phyloP scores from a whole-genome alignment of 2,113 vertebrate species.

The Balaenoptera acutorostrata region DNA sequence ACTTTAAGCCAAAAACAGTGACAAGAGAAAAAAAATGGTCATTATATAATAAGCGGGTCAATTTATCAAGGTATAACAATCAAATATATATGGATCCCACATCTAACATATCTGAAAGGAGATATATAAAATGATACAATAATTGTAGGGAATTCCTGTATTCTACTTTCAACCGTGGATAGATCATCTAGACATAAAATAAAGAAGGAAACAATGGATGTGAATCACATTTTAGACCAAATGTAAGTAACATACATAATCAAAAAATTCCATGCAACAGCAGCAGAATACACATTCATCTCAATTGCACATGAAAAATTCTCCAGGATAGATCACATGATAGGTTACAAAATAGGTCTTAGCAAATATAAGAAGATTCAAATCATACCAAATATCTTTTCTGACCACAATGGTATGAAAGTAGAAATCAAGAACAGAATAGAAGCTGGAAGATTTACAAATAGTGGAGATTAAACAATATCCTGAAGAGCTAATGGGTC shows the following conservation, averaged over 20 bases:
- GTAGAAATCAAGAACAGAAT: neutral
- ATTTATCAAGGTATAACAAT: neutral
- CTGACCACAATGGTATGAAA: neutral
- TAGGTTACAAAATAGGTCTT: neutral
- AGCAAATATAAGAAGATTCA: neutral
- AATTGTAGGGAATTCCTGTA: neutral
- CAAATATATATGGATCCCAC: neutral
- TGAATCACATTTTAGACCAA: neutral
- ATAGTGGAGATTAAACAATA: neutral
- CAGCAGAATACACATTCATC: neutral
- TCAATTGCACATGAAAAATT: neutral
- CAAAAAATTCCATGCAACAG: neutral
- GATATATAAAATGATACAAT: neutral
- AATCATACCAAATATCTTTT: neutral
- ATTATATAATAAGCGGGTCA: neutral
- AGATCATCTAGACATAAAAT: neutral
- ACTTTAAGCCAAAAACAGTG: neutral
- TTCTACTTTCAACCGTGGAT: neutral
- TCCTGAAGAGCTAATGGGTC: neutral
- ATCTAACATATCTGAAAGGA: neutral
- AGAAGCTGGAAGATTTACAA: neutral
- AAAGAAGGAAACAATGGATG: neutral
- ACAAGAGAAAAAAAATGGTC: neutral
- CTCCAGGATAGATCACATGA: neutral
- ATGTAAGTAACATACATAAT: neutral